These are phyloP conservation scores for Pungitius pungitius DNA, from an alignment of 2,113 vertebrate genomes.

Conservation along the genomic window DNA sequence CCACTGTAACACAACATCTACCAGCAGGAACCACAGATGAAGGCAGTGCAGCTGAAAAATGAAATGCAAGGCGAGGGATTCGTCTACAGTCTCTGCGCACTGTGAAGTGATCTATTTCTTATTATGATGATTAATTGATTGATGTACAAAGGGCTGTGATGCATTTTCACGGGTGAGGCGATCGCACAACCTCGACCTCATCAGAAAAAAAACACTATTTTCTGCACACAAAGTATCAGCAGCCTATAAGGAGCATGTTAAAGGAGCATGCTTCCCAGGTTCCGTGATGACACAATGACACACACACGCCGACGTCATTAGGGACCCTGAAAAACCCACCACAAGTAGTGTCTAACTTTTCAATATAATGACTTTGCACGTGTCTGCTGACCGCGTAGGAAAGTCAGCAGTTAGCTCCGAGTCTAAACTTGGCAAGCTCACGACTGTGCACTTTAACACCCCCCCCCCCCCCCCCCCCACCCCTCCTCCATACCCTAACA, in stretches of 20 bases:
- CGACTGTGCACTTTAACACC: conserved; percentile 34
- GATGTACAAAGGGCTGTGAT: background rate
- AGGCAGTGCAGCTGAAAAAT: conserved; percentile 60
- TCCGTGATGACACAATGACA: background rate
- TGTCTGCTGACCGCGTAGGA: conserved; percentile 50
- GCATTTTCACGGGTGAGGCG: background rate
- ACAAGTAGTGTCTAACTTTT: background rate
- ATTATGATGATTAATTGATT: conserved; percentile 24
- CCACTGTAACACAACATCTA: conserved; percentile 9
- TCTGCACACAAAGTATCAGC: too few species aligned
- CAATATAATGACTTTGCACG: conserved; percentile 3
- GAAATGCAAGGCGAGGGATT: conserved; percentile 69
- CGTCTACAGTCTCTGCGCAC: conserved; percentile 35
- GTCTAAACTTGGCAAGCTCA: conserved; percentile 62
- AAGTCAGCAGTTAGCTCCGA: conserved; percentile 58
- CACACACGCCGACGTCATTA: background rate
- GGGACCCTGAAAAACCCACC: background rate
- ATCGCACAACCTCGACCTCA: conserved; percentile 14
- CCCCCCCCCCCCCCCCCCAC: background rate
- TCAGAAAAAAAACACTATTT: too few species aligned
- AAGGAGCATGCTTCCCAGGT: background rate
- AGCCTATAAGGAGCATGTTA: too few species aligned
- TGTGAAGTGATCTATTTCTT: conserved; percentile 52
- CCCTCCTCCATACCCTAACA: conserved; percentile 3
- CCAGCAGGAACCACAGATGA: background rate